Base-by-base conservation (phyloP, 2,113 vertebrate species). In the Corythornis cristatus region DNA sequence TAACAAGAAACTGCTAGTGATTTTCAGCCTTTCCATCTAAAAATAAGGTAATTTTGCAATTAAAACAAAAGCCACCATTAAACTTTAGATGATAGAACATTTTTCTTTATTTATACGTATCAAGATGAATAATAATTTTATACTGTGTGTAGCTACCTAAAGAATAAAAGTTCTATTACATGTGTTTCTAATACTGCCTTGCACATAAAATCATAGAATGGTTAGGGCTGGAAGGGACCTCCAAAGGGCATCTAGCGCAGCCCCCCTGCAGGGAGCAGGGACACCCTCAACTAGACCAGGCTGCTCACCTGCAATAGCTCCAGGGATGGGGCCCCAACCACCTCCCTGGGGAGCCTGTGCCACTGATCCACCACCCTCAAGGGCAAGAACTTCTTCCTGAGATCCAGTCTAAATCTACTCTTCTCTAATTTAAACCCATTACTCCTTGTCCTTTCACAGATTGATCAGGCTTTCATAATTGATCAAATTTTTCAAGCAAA, bases 41-140 rank as follows among this genome's bases (percentile, higher is more conserved):
- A 89, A 96, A 85, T 26, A 89, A 68, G 11, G 25, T 26, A 82
- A 77, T 80, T 93, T 71, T 77, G 51, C 75, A 91, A 91, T 80
- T 94, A 93, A 94, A 94, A 93, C 31, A 93, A 86, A 76, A 80
- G 78, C 22, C 26, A 94, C 26, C 51, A 80, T 64, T 95, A 87
- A 85, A 60, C 8, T 12, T 78, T 28, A 75, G 9, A 5, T 74
- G 48, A 64, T 56, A 93, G 79, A 91, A 93, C 20, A 56, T 48
- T 92, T 23, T 81, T 89, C 15, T 16, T 65, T 83, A 83, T 90
- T 77, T 81, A 65, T 60, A 93, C 9, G 20, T 56, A 43, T 42
- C 43, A 74, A 71, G 53, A 64, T 20, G 28, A 83, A 35, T 58
- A 82, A 68, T 48, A 40, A 68, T 66, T 83, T 66, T 71, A 80